These are phyloP conservation scores for Xestoiulus laeticollis DNA, from an alignment of 2,888 invertebrate genomes.

Conservation along the genomic window DNA sequence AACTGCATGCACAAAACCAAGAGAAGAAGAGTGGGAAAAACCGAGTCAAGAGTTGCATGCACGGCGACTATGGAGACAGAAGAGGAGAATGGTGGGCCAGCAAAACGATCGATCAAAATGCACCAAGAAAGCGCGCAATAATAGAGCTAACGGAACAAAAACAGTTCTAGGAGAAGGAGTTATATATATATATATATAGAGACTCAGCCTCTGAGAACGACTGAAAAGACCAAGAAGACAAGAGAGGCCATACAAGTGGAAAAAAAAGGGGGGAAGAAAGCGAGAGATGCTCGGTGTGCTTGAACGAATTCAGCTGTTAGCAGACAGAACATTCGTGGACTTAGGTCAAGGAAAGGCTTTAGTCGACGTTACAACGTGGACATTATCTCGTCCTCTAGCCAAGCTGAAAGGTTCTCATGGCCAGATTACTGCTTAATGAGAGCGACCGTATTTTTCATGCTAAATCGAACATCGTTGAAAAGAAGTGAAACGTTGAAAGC, in stretches of 20 bases:
- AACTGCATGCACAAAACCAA: not conserved
- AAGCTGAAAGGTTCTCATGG: constrained; percentile 21
- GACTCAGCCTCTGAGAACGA: not conserved
- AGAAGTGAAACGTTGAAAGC: no score
- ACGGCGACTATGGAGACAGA: not conserved
- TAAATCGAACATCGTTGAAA: not conserved
- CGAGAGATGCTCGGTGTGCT: not conserved
- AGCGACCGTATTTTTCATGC: constrained; percentile 3
- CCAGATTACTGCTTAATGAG: constrained; percentile 29
- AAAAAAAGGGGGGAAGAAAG: not conserved
- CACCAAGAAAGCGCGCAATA: constrained; percentile 11
- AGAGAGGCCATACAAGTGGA: constrained; percentile 21
- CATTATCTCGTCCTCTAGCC: constrained; percentile 9
- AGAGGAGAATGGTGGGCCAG: constrained; percentile 14
- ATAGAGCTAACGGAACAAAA: constrained; percentile 23
- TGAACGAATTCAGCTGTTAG: not conserved
- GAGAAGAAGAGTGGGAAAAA: not conserved
- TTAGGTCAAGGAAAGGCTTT: constrained; percentile 28
- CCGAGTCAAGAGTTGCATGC: constrained; percentile 32
- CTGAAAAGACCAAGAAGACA: constrained; percentile 12
- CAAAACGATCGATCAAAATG: constrained; percentile 33
- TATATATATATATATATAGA: not conserved
- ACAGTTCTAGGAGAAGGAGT: constrained; percentile 3
- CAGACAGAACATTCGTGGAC: not conserved
- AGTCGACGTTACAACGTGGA: not conserved